Base-by-base conservation (phyloP, 2,113 vertebrate genomes). In the Indicator indicator region DNA sequence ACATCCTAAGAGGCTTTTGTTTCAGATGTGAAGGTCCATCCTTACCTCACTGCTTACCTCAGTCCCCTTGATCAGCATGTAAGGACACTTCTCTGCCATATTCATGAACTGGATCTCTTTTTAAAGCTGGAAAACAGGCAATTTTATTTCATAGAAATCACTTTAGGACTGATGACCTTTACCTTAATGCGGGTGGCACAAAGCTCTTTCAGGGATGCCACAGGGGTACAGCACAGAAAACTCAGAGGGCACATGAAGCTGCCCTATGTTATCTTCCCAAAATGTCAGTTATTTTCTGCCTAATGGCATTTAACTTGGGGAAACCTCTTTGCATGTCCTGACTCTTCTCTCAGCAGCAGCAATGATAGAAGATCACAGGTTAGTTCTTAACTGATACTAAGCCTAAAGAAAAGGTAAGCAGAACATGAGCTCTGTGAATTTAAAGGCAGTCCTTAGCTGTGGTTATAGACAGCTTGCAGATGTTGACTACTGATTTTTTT, bases 381-480 rank as follows among this genome's bases (percentile, higher is more conserved):
- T 86, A 95, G 78, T 91, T 83, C 84, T 54, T 91, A 88, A 40
- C 10, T 56, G 48, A 68, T 42, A 15, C 21, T 85, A 74, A 93
- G 65, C 76, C 76, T 83, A 81, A 40, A 93, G 52, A 28, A 68
- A 85, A 93, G 87, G 78, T 89, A 94, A 86, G 42, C 21, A 88
- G 44, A 71, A 44, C 65, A 88, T 12, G 46, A 73, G 55, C 68
- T 7, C n/a, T 16, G 40, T 74, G 59, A 80, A 81, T 81, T 78
- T 83, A 75, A 89, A 86, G 32, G 60, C 44, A 83, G 42, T 3
- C 17, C 74, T 87, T 59, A 71, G 56, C 71, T 42, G 42, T 89
- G 70, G 42, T 85, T 86, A 67, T 72, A 90, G 83, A 93, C 83
- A 78, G 38, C 80, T 94, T 93, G 82, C 95, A 96, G 93, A 90